phyloP scores from a whole-genome alignment of 1,140 invertebrate genomes.

The Temnothorax longispinosus region DNA sequence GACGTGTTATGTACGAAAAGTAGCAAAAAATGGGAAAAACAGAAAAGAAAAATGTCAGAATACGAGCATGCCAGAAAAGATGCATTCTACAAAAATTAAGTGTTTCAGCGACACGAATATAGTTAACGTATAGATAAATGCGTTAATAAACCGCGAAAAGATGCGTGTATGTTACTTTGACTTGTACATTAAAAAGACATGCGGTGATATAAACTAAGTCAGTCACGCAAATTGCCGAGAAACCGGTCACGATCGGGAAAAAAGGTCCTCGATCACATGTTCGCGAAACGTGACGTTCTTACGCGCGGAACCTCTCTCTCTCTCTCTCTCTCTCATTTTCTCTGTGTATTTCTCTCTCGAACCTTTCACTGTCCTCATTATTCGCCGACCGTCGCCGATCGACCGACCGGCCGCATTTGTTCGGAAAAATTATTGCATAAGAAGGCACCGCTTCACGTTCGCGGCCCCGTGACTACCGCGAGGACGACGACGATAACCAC shows the following conservation, averaged over 20 bases:
- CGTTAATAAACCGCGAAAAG: too few relatives aligned
- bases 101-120: too few relatives aligned
- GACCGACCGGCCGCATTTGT: conserved; percentile 56
- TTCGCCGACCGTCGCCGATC: conserved; percentile 41
- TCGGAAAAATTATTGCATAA: conserved; percentile 75
- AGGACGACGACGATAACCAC: conserved; percentile 8
- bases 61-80: too few relatives aligned
- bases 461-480: conserved; percentile 75
- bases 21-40: too few relatives aligned
- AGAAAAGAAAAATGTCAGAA: too few relatives aligned
- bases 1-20: too few relatives aligned
- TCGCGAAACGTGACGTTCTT: conserved; percentile 73
- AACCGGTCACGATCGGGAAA: conserved; percentile 49
- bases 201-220: conserved; percentile 1
- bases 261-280: conserved; percentile 70
- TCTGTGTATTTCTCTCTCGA: conserved; percentile 34
- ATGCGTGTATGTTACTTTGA: too few relatives aligned
- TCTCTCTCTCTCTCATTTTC: conserved; percentile 49
- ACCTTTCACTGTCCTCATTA: conserved; percentile 76
- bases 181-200: background rate
- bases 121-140: background rate
- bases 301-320: background rate
- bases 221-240: conserved; percentile 53
- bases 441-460: conserved; percentile 74
- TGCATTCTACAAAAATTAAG: too few relatives aligned